Evolutionary conservation across 2,797 vertebrate genomes (phyloP), one percentile per base, ranked within the genome.

Genomic region (Clangula hyemalis): DNA sequence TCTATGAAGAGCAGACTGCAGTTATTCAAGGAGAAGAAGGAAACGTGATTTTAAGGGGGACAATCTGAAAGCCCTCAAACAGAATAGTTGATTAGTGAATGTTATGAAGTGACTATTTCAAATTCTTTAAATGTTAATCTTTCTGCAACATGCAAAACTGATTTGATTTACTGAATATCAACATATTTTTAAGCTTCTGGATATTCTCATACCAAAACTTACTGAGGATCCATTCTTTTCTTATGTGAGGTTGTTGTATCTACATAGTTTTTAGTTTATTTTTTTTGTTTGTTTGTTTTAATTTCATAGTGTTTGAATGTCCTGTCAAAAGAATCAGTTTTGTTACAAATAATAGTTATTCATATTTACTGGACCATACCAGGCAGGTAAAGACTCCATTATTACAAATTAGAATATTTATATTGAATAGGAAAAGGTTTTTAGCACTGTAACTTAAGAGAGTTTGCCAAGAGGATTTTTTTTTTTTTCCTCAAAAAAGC

Each of bases 191-290:
- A 72, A 38, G 25, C 18, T 72, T 91, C 34, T 83, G 49, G 2
- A 38, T 38, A 87, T 21, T 85, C 13, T 39, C 8, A 16, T 4
- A 3, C 27, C 15, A 25, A 90, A 85, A 28, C 8, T 61, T 38
- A 68, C 12, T 28, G 19, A 57, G 7, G 14, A 85, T 39, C 8
- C 17, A 64, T 12, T n/a, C 28, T 66, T 2, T 47, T 61, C 5
- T 18, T 47, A 11, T 5, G 18, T 0, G 0, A 69, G 32, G 47
- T 5, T 22, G 4, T 51, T 71, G 3, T 14, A 70, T 11, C 4
- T 47, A 5, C 34, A 21, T 69, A 53, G 51, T 27, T 28, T 53
- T 49, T 54, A 47, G 10, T 27, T 14, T 19, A 11, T 15, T 27
- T 15, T 51, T 20, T 6, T 19, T 27, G 16, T 5, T 9, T 39